These are phyloP conservation scores for Columba guinea DNA, from an alignment of 2,797 vertebrate species.

Conservation along the genomic window DNA sequence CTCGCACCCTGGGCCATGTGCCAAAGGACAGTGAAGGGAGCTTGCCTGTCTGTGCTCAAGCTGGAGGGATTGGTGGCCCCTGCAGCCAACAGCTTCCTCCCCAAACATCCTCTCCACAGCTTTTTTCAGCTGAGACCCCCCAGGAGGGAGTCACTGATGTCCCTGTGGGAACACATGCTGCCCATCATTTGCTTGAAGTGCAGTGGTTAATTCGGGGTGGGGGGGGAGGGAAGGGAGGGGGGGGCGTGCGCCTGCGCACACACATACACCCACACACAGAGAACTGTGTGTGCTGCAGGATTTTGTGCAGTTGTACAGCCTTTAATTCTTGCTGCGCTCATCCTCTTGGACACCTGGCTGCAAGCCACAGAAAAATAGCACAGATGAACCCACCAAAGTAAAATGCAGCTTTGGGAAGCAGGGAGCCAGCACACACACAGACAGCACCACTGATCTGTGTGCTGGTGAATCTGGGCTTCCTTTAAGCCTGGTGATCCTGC, in stretches of 20 bases:
- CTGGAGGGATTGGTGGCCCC: not conserved
- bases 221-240: too few relatives aligned
- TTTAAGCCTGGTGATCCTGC: not conserved
- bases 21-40: not conserved
- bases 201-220: not conserved
- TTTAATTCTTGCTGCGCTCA: not conserved
- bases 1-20: fast-evolving
- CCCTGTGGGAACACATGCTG: fast-evolving
- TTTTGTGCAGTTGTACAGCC: not conserved
- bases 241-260: fast-evolving
- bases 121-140: not conserved
- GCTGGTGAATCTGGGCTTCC: not conserved
- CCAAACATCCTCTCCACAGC: too few relatives aligned
- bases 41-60: fast-evolving
- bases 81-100: not conserved
- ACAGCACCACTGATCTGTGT: fast-evolving
- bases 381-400: not conserved
- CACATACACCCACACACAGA: too few relatives aligned
- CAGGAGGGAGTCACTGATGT: not conserved
- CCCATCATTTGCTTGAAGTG: not conserved
- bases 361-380: not conserved
- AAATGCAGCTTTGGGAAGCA: not conserved
- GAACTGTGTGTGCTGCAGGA: not conserved
- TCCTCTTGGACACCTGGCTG: not conserved
- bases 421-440: not conserved